Conservation (phyloP, 2,888 invertebrate genomes). For the Drosophila atroscutellata region DNA sequence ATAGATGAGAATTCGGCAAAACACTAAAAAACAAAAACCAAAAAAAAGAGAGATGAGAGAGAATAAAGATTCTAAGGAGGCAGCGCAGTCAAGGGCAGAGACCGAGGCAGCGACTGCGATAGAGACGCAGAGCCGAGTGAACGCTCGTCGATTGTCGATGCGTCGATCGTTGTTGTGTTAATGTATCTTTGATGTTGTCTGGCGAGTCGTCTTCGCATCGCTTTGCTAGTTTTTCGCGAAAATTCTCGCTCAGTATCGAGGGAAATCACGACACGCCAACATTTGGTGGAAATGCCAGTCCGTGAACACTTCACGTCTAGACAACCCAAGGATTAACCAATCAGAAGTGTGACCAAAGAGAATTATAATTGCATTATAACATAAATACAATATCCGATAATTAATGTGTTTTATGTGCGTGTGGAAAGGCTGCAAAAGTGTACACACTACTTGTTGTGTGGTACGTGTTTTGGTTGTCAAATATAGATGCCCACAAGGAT, state of each 20-base stretch:
- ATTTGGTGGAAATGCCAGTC: conserved; percentile 66
- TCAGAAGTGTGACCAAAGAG: conserved; percentile 51
- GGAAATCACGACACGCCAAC: conserved; percentile 77
- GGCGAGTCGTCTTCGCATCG: conserved; percentile 33
- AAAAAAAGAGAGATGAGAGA: conserved; percentile 32
- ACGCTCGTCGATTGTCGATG: conserved; percentile 57
- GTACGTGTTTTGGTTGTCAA: background rate
- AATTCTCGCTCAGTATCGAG: conserved; percentile 74
- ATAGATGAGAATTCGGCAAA: conserved; percentile 31
- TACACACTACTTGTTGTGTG: background rate
- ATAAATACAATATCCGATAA: background rate
- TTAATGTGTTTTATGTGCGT: background rate
- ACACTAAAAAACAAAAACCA: background rate
- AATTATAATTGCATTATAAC: background rate
- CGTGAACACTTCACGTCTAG: conserved; percentile 43
- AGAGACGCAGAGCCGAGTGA: conserved; percentile 45
- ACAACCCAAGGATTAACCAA: conserved; percentile 61
- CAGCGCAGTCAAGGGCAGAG: conserved; percentile 66
- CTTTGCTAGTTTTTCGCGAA: conserved; percentile 54
- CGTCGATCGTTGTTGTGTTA: conserved; percentile 61
- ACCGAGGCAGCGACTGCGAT: conserved; percentile 4
- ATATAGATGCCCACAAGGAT: conserved; percentile 55
- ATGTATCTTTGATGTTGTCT: conserved; percentile 74
- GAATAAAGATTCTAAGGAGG: conserved; percentile 2
- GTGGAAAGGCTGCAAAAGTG: background rate